Conservation (phyloP, 2,888 invertebrate species). For the Athetis lepigone region DNA sequence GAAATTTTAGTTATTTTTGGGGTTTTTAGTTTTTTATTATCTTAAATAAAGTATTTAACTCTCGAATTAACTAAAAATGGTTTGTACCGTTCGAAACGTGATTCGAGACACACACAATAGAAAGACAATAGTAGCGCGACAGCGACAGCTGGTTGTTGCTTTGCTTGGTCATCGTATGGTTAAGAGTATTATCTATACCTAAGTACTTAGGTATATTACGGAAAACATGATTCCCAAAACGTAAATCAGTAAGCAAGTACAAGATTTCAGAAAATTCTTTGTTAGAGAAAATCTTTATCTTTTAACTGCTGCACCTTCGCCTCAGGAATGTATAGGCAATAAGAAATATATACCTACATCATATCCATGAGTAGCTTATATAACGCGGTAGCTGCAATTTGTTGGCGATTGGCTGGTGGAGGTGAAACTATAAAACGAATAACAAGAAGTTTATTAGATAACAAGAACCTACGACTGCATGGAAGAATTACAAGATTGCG, state of each 20-base stretch:
- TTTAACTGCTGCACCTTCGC: background rate
- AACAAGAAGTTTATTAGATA: conserved; percentile 52
- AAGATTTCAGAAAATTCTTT: background rate
- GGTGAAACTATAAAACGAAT: conserved; percentile 47
- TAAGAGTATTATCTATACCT: too few relatives aligned
- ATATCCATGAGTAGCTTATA: conserved; percentile 11
- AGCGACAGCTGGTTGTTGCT: too few relatives aligned
- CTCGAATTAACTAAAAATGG: too few relatives aligned
- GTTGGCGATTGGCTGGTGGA: conserved; percentile 34
- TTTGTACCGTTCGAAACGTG: too few relatives aligned
- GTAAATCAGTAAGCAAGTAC: background rate
- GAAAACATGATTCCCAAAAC: background rate
- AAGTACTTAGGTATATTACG: too few relatives aligned
- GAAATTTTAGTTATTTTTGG: too few relatives aligned
- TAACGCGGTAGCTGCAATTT: conserved; percentile 34
- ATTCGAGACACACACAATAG: too few relatives aligned
- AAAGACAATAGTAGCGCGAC: too few relatives aligned
- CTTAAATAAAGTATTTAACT: too few relatives aligned
- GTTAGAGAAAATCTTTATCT: conserved; percentile 11
- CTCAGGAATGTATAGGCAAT: conserved; percentile 19
- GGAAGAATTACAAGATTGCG: conserved; percentile 22
- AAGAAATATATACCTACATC: conserved; percentile 9
- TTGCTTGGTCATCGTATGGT: too few relatives aligned
- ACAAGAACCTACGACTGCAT: conserved; percentile 39
- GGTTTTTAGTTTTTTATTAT: too few relatives aligned